A percentile compares a stretch with the other conserved stretches of the same genome.
These are phyloP conservation scores for Ichneumoninae sp. DNA, from an alignment of 2,888 invertebrate genomes.

Conservation along the genomic window DNA sequence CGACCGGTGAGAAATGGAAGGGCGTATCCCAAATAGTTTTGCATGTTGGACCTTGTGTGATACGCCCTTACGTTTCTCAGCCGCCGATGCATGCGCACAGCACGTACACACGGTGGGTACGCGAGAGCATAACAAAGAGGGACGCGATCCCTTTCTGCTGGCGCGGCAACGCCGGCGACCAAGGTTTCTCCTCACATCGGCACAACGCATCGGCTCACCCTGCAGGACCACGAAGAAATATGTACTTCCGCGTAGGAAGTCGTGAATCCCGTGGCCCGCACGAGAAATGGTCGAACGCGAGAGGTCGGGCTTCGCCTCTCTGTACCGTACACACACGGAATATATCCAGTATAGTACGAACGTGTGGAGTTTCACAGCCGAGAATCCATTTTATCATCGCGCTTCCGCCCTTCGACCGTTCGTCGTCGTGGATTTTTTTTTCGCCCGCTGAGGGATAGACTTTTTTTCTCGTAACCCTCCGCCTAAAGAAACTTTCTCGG, in stretches of 20 bases:
- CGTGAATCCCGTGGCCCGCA: slow-evolving; percentile 64
- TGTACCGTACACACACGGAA: slow-evolving; percentile 31
- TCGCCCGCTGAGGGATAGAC: slow-evolving; percentile 31
- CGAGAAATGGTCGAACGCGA: slow-evolving; percentile 33
- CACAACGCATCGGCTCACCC: slow-evolving; percentile 38
- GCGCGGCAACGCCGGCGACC: not conserved
- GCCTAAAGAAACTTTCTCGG: slow-evolving; percentile 29
- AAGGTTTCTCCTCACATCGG: slow-evolving; percentile 34
- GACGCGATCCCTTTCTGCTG: slow-evolving; percentile 20
- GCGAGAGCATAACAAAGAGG: slow-evolving; percentile 37
- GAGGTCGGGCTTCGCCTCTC: slow-evolving; percentile 34
- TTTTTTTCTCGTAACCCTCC: slow-evolving; percentile 34
- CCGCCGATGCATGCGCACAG: not conserved
- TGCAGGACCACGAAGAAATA: slow-evolving; percentile 60
- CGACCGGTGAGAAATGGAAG: too few relatives aligned
- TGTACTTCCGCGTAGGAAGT: slow-evolving; percentile 69
- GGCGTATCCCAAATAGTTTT: too few relatives aligned
- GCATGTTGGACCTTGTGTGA: too few relatives aligned
- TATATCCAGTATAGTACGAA: slow-evolving; percentile 58
- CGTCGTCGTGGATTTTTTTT: slow-evolving; percentile 46
- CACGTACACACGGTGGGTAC: not conserved
- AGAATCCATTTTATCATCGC: slow-evolving; percentile 59
- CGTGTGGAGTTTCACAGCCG: slow-evolving; percentile 40
- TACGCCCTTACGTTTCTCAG: too few relatives aligned
- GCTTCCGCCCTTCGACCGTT: slow-evolving; percentile 26